Conservation (phyloP, 2,797 vertebrate genomes). For the Trematomus bernacchii region DNA sequence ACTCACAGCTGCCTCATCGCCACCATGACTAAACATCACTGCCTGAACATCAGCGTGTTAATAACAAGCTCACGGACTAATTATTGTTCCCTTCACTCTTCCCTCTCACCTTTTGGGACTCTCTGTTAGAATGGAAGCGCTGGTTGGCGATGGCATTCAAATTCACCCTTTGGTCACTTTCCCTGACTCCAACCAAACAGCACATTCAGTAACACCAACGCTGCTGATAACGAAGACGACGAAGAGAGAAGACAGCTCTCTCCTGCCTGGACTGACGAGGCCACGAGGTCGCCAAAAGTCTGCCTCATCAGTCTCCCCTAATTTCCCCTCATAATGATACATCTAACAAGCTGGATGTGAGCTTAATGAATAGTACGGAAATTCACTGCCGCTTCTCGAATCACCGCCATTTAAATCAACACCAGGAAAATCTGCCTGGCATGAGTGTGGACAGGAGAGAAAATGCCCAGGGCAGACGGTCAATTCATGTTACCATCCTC, state of each 20-base stretch:
- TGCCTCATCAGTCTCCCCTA: not conserved
- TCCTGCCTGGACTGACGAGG: not conserved
- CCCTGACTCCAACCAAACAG: not conserved
- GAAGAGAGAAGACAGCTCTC: slow-evolving; percentile 4
- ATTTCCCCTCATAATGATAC: not conserved
- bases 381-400: not conserved
- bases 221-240: slow-evolving; percentile 11
- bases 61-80: slow-evolving; percentile 1
- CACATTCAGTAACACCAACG: slow-evolving; percentile 18
- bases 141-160: not conserved
- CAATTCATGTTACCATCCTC: not conserved
- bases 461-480: not conserved
- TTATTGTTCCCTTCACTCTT: not conserved
- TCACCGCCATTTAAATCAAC: slow-evolving; percentile 3
- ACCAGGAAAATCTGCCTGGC: not conserved
- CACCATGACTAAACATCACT: slow-evolving; percentile 3
- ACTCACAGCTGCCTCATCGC: not conserved
- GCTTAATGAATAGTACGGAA: not conserved
- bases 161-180: not conserved
- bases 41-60: not conserved
- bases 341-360: slow-evolving; percentile 1
- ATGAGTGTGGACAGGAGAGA: not conserved
- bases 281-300: slow-evolving; percentile 6
- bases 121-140: not conserved
- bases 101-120: not conserved